phyloP scores from a whole-genome alignment of 1,140 invertebrate genomes.

The Atta colombica region DNA sequence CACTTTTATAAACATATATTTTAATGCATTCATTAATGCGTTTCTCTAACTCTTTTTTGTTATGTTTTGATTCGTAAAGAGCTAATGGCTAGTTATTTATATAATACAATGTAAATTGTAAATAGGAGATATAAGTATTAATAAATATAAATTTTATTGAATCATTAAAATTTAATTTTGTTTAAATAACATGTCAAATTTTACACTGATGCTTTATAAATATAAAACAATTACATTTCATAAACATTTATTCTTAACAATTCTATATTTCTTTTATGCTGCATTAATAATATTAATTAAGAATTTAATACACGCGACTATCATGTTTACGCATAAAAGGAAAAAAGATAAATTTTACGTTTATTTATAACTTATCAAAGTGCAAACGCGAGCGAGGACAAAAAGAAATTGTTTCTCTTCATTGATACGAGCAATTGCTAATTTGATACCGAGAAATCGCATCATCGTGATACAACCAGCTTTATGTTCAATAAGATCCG shows the following conservation, averaged over 20 bases:
- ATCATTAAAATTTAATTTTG: background rate
- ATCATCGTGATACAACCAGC: background rate
- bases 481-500: constrained; percentile 31
- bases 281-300: background rate
- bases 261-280: background rate
- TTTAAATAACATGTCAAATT: background rate
- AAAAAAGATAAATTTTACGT: constrained; percentile 11
- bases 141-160: background rate
- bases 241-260: background rate
- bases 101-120: background rate
- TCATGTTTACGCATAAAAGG: background rate
- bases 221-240: background rate
- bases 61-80: background rate
- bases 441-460: background rate
- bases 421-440: background rate
- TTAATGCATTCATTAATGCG: background rate
- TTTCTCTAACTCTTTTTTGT: background rate
- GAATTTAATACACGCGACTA: background rate
- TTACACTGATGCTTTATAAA: background rate
- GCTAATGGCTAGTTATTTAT: background rate
- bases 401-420: background rate
- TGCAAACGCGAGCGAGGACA: background rate
- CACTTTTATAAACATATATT: background rate
- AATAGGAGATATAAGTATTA: background rate
- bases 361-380: background rate